Evolutionary conservation across 2,888 invertebrate species (phyloP).

Genomic region (Biston betularia): DNA sequence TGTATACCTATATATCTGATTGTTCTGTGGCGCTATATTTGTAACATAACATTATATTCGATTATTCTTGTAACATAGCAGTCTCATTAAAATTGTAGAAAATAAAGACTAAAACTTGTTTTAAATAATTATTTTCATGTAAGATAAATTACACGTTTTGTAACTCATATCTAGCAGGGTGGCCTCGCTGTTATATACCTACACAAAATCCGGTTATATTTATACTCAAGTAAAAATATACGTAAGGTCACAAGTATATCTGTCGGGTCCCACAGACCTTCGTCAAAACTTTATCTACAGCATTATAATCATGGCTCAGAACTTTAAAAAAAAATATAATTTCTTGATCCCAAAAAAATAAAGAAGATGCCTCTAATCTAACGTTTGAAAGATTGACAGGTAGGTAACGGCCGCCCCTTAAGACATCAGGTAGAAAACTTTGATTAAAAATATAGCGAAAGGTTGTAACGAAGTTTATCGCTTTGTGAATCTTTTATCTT

Average conservation of each 20-base stretch:
- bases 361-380: constrained; percentile 84
- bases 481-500: constrained; percentile 53
- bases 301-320: constrained; percentile 75
- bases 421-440: constrained; percentile 80
- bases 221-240: constrained; percentile 14
- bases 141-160: background rate
- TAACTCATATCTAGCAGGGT: constrained; percentile 11
- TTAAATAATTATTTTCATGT: background rate
- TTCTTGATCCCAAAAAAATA: constrained; percentile 83
- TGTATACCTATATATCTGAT: no score
- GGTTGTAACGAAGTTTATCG: constrained; percentile 62
- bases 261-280: constrained; percentile 71
- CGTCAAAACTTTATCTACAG: constrained; percentile 84
- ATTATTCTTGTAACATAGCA: no score
- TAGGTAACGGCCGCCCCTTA: constrained; percentile 73
- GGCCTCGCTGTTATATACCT: constrained; percentile 26
- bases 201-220: constrained; percentile 26
- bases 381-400: constrained; percentile 85
- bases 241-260: constrained; percentile 53
- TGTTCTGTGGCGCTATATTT: no score
- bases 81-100: no score
- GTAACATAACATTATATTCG: no score
- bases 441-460: constrained; percentile 84
- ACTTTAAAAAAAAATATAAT: constrained; percentile 62
- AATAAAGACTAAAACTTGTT: no score